A percentile compares a stretch with the other conserved stretches of the same genome.
Conservation (phyloP, 1,140 invertebrate genomes). For the Meloidogyne exigua region DNA sequence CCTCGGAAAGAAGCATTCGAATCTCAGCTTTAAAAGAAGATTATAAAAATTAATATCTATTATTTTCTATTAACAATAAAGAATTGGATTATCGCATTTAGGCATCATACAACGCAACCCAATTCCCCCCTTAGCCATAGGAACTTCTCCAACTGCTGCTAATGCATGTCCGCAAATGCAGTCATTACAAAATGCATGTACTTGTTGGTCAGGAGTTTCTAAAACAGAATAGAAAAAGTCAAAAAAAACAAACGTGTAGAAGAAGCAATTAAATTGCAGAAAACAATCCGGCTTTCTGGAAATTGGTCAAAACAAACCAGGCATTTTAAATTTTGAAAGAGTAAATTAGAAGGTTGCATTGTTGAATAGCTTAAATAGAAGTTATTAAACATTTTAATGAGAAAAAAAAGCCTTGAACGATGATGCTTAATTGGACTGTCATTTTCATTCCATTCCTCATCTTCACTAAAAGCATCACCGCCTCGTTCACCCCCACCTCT, state of each 20-base stretch:
- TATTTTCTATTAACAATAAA: conserved; percentile 27
- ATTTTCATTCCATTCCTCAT: background rate
- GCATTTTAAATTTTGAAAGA: conserved; percentile 16
- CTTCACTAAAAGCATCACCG: too few relatives aligned
- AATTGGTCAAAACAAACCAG: conserved; percentile 27
- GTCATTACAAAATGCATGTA: conserved; percentile 29
- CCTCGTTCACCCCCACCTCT: background rate
- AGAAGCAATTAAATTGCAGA: conserved; percentile 6
- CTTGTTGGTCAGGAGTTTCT: background rate
- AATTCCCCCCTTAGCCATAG: conserved; percentile 35
- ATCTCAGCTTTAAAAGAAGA: conserved; percentile 37
- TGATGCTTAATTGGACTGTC: background rate
- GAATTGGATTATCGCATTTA: conserved; percentile 38
- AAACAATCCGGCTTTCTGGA: background rate
- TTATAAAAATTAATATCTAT: background rate
- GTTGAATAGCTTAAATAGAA: background rate
- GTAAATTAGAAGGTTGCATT: background rate
- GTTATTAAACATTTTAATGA: too few relatives aligned
- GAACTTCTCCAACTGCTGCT: conserved; percentile 33
- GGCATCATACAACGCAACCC: conserved; percentile 36
- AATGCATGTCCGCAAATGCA: conserved; percentile 25
- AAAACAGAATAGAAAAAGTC: background rate
- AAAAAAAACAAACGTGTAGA: too few relatives aligned
- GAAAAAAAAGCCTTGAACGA: background rate
- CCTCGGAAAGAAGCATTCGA: conserved; percentile 14